These are phyloP conservation scores for Rachycentron canadum DNA, from an alignment of 2,797 vertebrate genomes.

Conservation along the genomic window DNA sequence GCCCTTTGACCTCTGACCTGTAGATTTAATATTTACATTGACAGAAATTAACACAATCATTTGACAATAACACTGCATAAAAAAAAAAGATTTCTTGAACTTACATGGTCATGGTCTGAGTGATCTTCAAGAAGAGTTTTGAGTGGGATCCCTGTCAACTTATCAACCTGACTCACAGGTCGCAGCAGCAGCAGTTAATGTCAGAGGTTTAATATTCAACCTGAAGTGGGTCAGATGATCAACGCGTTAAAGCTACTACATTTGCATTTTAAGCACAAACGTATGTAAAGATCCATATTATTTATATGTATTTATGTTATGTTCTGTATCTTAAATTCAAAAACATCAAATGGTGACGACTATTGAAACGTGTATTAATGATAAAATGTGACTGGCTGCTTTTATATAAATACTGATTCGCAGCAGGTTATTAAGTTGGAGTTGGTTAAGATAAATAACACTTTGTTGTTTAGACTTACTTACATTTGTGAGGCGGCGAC, in stretches of 20 bases:
- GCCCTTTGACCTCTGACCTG: constrained; percentile 11
- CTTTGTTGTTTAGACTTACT: constrained; percentile 12
- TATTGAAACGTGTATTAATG: neutral
- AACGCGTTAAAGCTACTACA: neutral
- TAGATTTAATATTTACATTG: neutral
- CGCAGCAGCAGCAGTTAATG: neutral
- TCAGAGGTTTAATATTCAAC: constrained; percentile 18
- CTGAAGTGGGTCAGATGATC: constrained; percentile 29
- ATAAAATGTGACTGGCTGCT: neutral
- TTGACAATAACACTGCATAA: neutral
- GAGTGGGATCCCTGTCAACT: neutral
- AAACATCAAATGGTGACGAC: too few relatives aligned
- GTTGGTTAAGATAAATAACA: too few relatives aligned
- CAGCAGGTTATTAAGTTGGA: rapidly evolving
- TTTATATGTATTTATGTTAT: too few relatives aligned
- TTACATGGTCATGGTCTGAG: neutral
- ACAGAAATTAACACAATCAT: neutral
- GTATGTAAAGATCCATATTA: neutral
- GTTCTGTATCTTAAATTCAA: too few relatives aligned
- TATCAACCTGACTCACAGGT: neutral
- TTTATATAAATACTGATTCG: neutral
- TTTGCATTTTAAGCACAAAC: neutral
- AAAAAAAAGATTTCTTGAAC: neutral
- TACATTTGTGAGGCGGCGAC: neutral
- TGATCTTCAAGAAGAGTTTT: neutral